Conservation (phyloP, 2,888 invertebrate genomes). For the Ochropacha duplaris region DNA sequence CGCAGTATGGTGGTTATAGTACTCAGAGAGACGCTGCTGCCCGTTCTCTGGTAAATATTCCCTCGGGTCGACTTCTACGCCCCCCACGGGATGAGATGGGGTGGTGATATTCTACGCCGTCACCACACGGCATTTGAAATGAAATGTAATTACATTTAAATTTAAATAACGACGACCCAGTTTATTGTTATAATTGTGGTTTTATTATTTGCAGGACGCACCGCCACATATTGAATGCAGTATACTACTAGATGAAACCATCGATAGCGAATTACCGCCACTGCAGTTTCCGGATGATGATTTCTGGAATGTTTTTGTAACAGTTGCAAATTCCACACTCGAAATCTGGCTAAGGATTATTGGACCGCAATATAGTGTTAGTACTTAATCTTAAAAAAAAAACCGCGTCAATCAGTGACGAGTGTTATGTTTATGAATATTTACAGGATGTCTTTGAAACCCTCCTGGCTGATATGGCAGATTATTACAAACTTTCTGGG, state of each 20-base stretch:
- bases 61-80: too few relatives aligned
- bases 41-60: too few relatives aligned
- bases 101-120: too few relatives aligned
- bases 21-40: too few relatives aligned
- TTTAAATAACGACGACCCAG: too few relatives aligned
- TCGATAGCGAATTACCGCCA: conserved; percentile 70
- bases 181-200: too few relatives aligned
- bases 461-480: conserved; percentile 77
- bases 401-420: neutral
- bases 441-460: conserved; percentile 75
- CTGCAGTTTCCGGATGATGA: conserved; percentile 73
- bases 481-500: conserved; percentile 66
- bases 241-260: conserved; percentile 45
- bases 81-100: too few relatives aligned
- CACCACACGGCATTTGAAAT: too few relatives aligned
- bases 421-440: neutral
- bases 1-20: too few relatives aligned
- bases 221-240: conserved; percentile 34
- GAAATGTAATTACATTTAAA: too few relatives aligned
- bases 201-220: conserved; percentile 25
- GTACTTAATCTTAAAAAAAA: conserved; percentile 30
- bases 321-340: conserved; percentile 83
- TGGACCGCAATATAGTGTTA: conserved; percentile 84
- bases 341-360: conserved; percentile 87
- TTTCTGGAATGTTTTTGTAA: conserved; percentile 84